Conservation (phyloP, 2,797 vertebrate species). For the Arctocebus calabarensis region DNA sequence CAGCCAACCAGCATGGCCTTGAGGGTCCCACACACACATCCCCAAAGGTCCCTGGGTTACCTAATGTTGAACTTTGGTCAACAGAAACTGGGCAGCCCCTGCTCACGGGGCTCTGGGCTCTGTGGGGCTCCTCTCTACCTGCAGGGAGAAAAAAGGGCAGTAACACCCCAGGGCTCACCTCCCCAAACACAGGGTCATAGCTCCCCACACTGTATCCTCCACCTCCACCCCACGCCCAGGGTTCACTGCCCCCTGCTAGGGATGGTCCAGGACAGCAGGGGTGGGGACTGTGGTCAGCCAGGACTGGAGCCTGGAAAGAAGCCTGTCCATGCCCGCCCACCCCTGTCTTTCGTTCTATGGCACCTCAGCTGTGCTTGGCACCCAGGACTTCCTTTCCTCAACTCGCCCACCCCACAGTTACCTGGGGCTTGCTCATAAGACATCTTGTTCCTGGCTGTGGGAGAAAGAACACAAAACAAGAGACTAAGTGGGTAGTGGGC, state of each 20-base stretch:
- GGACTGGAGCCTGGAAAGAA: neutral
- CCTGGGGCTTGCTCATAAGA: neutral
- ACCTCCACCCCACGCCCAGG: neutral
- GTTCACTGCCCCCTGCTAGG: neutral
- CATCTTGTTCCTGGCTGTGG: neutral
- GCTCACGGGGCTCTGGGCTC: neutral
- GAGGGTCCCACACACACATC: neutral
- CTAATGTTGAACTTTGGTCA: neutral
- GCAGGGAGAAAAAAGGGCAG: neutral
- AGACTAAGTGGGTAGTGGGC: neutral
- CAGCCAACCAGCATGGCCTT: neutral
- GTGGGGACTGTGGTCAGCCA: no score
- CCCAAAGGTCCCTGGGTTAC: neutral
- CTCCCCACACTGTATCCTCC: neutral
- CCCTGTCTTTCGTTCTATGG: neutral
- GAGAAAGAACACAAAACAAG: conserved; percentile 12
- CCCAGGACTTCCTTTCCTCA: neutral
- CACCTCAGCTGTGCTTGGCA: neutral
- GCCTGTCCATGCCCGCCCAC: accelerated
- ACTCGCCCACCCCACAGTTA: neutral
- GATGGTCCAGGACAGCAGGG: neutral
- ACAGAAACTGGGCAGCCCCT: neutral
- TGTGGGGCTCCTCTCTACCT: neutral
- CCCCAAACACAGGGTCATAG: neutral
- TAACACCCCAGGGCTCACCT: neutral